Base-by-base conservation (phyloP, 2,888 invertebrate genomes). In the Sminthurinus aureus region DNA sequence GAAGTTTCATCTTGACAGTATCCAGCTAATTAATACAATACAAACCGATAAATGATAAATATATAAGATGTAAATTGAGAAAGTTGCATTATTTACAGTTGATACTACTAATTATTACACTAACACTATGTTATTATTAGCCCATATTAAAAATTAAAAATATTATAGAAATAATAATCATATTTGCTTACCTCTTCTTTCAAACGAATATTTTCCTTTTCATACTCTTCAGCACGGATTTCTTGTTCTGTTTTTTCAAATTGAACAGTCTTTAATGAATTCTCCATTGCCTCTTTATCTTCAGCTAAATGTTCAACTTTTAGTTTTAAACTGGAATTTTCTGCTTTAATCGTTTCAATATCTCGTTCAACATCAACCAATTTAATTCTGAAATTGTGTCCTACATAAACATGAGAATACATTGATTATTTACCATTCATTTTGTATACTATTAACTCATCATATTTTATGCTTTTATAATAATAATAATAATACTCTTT, bases 181-280 rank as follows among this genome's bases (percentile, higher is more conserved):
- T n/a, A n/a, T n/a, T n/a, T 38, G 20, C 71, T 20, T 82, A 87
- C 87, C 84, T 88, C 85, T 64, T 88, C 86, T 71, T 85, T 82
- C 77, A 87, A 79, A 15, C 71, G 20, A 13, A 79, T 52, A 67
- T 86, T 83, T 58, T 85, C 69, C 22, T 77, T 82, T 50, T 86
- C 84, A 58, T 85, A 86, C 50, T 88, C 85, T 18, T 84, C 84
- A 22, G 64, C 74, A 38, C 81, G 84, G 0, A 64, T 20, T 38
- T 87, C 86, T 26, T 86, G 52, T 38, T 85, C 86, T 0, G 80
- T 64, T 73, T 87, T 88, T 69, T 87, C 88, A 76, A 77, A 78
- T 66, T 87, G 80, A 50, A 84, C 78, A 26, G 82, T 78, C 26
- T 84, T 77, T 6, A 87, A 64, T 51, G 82, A 84, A 67, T 81